phyloP scores from a whole-genome alignment of 1,140 invertebrate genomes.

The Chironomus tepperi region DNA sequence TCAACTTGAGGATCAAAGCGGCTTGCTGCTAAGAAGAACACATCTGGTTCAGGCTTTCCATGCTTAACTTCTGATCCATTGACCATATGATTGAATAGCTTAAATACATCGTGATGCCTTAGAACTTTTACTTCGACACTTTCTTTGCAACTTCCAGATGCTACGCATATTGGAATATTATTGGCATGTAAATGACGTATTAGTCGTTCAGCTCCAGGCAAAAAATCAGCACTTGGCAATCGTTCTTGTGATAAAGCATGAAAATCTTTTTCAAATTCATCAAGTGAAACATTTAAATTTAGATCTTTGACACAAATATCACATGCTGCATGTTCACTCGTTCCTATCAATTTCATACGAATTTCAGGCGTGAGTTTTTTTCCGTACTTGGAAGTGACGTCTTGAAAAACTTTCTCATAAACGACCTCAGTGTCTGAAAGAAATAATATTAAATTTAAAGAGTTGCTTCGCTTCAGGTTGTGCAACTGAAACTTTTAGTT shows the following conservation, averaged over 20 bases:
- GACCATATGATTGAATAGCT: constrained; percentile 55
- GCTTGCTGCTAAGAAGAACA: constrained; percentile 61
- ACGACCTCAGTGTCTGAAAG: constrained; percentile 72
- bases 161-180: constrained; percentile 58
- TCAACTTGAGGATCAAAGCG: constrained; percentile 54
- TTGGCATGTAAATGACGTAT: constrained; percentile 57
- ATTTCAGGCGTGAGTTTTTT: constrained; percentile 68
- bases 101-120: constrained; percentile 57
- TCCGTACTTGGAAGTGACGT: constrained; percentile 55
- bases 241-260: constrained; percentile 46
- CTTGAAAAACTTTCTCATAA: constrained; percentile 62
- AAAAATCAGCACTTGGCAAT: constrained; percentile 44
- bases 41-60: constrained; percentile 71
- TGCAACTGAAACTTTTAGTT: background rate
- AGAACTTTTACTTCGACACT: constrained; percentile 56
- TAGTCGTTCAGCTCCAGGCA: constrained; percentile 54
- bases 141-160: constrained; percentile 57
- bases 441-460: background rate
- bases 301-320: constrained; percentile 62
- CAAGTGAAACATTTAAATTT: constrained; percentile 56
- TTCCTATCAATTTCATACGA: constrained; percentile 61
- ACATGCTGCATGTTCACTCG: constrained; percentile 59
- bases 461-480: background rate
- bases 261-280: constrained; percentile 55
- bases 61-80: constrained; percentile 60